A percentile compares a stretch with the other conserved stretches of the same genome.
phyloP scores from a whole-genome alignment of 2,113 vertebrate species.

The Vanacampus margaritifer region DNA sequence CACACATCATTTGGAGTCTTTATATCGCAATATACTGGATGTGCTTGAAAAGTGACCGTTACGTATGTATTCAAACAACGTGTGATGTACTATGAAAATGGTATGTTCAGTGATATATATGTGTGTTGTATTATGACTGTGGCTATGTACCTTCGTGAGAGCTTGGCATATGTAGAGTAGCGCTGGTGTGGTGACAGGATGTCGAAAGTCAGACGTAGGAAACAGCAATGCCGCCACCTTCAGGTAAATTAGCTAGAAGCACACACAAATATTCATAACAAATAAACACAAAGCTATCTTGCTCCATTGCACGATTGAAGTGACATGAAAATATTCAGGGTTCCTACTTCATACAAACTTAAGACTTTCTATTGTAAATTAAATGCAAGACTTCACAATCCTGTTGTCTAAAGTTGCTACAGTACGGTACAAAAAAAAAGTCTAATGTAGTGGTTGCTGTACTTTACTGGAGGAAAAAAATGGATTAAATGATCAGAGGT shows the following conservation, averaged over 20 bases:
- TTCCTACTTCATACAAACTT: too few relatives aligned
- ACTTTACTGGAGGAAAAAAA: too few relatives aligned
- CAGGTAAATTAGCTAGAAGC: conserved; percentile 82
- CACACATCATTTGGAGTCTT: neutral
- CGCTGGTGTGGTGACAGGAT: conserved; percentile 87
- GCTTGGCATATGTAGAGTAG: conserved; percentile 86
- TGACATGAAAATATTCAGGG: too few relatives aligned
- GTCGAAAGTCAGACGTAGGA: conserved; percentile 92
- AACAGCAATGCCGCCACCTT: conserved; percentile 86
- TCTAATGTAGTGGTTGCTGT: too few relatives aligned
- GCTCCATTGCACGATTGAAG: neutral
- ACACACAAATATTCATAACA: neutral
- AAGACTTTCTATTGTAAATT: too few relatives aligned
- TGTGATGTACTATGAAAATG: neutral
- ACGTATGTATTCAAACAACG: neutral
- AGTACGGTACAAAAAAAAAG: neutral
- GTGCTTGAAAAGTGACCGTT: neutral
- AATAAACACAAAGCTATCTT: neutral
- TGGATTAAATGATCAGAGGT: too few relatives aligned
- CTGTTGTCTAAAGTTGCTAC: too few relatives aligned
- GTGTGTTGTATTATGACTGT: neutral
- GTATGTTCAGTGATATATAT: too few relatives aligned
- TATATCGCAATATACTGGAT: neutral
- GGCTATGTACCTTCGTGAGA: conserved; percentile 81
- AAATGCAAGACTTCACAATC: too few relatives aligned